These are phyloP conservation scores for Microtus oregoni DNA, from an alignment of 2,113 vertebrate species.

Conservation along the genomic window DNA sequence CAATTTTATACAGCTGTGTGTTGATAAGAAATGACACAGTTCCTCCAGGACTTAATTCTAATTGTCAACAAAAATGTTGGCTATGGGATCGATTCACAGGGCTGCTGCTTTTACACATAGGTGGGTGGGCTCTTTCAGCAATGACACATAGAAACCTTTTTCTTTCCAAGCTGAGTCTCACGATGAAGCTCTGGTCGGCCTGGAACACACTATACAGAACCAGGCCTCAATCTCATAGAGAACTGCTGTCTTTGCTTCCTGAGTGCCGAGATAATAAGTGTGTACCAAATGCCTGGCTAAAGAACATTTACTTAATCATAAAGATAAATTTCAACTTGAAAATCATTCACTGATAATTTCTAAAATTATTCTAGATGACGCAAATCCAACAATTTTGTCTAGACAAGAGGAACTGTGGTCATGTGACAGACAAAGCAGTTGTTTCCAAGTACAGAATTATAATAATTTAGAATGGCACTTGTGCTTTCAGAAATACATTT, in stretches of 20 bases:
- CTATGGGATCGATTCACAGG: background rate
- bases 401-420: background rate
- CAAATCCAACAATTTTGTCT: background rate
- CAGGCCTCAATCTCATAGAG: background rate
- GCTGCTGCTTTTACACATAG: background rate
- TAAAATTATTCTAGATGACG: background rate
- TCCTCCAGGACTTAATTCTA: background rate
- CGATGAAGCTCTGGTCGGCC: background rate
- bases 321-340: background rate
- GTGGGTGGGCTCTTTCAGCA: background rate
- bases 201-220: background rate
- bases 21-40: too few relatives aligned
- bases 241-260: background rate
- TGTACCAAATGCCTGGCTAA: background rate
- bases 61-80: background rate
- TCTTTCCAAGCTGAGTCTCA: background rate
- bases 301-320: background rate
- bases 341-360: background rate
- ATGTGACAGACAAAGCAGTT: background rate
- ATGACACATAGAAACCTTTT: background rate
- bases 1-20: background rate
- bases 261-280: background rate
- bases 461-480: background rate
- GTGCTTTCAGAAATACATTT: background rate
- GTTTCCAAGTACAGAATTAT: slow-evolving; percentile 6